phyloP scores from a whole-genome alignment of 2,797 vertebrate species.

The Danionella dracula region DNA sequence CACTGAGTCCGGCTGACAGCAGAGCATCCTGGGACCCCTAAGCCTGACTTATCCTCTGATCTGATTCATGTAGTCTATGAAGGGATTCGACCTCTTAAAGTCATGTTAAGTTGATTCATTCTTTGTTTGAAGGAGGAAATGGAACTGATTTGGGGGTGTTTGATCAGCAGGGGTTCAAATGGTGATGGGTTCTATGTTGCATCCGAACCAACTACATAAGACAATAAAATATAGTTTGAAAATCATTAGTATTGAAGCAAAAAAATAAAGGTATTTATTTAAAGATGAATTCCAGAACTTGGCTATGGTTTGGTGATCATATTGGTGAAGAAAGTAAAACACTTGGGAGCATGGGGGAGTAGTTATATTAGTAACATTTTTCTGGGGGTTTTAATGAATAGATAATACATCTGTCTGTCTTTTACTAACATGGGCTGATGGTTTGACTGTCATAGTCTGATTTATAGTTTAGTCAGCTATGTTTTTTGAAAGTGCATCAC shows the following conservation, averaged over 20 bases:
- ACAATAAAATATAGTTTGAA: constrained; percentile 11
- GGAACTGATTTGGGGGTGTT: constrained; percentile 14
- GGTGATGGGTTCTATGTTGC: background rate
- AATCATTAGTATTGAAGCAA: background rate
- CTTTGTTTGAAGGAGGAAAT: constrained; percentile 22
- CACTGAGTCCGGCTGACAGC: constrained; percentile 37
- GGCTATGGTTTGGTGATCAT: too few species aligned
- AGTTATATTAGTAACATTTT: too few species aligned
- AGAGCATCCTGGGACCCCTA: constrained; percentile 35
- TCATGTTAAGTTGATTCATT: constrained; percentile 32
- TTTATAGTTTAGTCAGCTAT: too few species aligned
- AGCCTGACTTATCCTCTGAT: constrained; percentile 31
- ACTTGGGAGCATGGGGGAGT: too few species aligned
- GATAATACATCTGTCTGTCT: too few species aligned
- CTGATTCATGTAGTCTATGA: constrained; percentile 32
- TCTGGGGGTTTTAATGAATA: too few species aligned
- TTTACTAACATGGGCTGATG: too few species aligned
- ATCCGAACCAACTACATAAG: constrained; percentile 4
- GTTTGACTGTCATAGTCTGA: too few species aligned
- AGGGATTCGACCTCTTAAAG: constrained; percentile 38
- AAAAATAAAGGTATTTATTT: constrained; percentile 2
- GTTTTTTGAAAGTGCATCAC: too few species aligned
- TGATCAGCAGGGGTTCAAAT: constrained; percentile 16
- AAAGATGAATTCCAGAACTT: too few species aligned
- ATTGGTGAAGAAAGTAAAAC: too few species aligned